phyloP scores from a whole-genome alignment of 2,888 invertebrate species.

The Graphium colonna region DNA sequence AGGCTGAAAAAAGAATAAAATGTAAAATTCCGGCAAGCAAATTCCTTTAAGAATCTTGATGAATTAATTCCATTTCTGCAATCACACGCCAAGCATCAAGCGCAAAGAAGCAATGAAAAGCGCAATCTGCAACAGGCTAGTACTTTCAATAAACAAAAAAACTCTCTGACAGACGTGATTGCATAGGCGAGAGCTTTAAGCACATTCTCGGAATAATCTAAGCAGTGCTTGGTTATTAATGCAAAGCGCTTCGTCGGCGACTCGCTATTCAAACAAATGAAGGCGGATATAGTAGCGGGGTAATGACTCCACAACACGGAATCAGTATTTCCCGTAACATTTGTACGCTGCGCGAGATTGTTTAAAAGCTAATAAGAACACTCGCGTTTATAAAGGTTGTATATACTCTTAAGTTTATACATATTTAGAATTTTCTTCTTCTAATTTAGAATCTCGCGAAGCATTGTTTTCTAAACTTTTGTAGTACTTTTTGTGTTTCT shows the following conservation, averaged over 20 bases:
- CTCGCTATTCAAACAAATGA: conserved; percentile 10
- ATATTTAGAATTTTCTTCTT: too few relatives aligned
- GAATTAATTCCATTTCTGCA: too few relatives aligned
- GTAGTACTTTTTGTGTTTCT: too few relatives aligned
- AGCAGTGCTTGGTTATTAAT: not conserved
- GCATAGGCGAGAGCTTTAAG: not conserved
- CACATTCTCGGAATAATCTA: not conserved
- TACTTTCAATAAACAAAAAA: not conserved
- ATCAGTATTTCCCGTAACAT: not conserved
- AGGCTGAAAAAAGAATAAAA: too few relatives aligned
- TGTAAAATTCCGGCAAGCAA: too few relatives aligned
- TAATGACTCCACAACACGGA: conserved; percentile 26
- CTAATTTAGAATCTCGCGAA: too few relatives aligned
- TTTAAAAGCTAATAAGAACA: not conserved
- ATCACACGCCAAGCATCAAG: too few relatives aligned
- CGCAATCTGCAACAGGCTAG: not conserved
- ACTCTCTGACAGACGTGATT: not conserved
- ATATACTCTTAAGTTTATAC: too few relatives aligned
- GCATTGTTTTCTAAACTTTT: too few relatives aligned
- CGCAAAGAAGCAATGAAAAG: not conserved
- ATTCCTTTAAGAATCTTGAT: too few relatives aligned
- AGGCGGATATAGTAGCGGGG: conserved; percentile 32
- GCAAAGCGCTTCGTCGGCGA: conserved; percentile 5
- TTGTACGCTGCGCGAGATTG: not conserved
- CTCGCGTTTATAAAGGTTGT: too few relatives aligned